Percentiles rank a stretch among this genome's conserved stretches.
Evolutionary conservation across 2,797 vertebrate species (phyloP).

Genomic region (Alauda arvensis): DNA sequence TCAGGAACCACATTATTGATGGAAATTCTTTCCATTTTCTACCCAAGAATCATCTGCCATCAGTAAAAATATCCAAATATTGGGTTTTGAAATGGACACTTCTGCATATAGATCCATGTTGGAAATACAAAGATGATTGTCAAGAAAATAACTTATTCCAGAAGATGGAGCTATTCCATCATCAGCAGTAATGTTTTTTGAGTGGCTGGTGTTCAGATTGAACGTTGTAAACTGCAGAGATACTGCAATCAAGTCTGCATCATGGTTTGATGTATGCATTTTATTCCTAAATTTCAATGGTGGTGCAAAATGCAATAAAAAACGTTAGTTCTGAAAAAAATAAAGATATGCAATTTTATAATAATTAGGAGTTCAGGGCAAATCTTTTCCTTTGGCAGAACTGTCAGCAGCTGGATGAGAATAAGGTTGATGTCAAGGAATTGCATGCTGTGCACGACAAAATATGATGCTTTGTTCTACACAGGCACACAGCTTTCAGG

Average conservation of each 20-base stretch:
- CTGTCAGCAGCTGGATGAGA: background rate
- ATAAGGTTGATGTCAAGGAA: background rate
- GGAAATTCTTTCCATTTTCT: background rate
- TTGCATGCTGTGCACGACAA: background rate
- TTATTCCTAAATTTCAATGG: constrained; percentile 30
- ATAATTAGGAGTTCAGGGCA: constrained; percentile 40
- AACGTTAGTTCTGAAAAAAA: constrained; percentile 36
- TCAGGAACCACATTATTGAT: background rate
- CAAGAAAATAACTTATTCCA: constrained; percentile 42
- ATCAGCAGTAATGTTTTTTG: constrained; percentile 53
- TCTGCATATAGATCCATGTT: background rate
- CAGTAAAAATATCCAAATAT: background rate
- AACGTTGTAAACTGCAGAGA: constrained; percentile 13
- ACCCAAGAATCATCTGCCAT: background rate
- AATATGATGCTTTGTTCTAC: background rate
- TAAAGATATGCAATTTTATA: constrained; percentile 19
- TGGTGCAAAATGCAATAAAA: constrained; percentile 5
- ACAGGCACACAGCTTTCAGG: background rate
- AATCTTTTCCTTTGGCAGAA: background rate
- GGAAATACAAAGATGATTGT: constrained; percentile 13
- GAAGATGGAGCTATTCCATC: constrained; percentile 67
- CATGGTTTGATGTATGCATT: constrained; percentile 4
- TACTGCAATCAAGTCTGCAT: constrained; percentile 1
- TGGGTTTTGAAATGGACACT: background rate
- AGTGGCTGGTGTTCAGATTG: background rate